Conservation (phyloP, 2,888 invertebrate genomes). For the Eurytoma californica region DNA sequence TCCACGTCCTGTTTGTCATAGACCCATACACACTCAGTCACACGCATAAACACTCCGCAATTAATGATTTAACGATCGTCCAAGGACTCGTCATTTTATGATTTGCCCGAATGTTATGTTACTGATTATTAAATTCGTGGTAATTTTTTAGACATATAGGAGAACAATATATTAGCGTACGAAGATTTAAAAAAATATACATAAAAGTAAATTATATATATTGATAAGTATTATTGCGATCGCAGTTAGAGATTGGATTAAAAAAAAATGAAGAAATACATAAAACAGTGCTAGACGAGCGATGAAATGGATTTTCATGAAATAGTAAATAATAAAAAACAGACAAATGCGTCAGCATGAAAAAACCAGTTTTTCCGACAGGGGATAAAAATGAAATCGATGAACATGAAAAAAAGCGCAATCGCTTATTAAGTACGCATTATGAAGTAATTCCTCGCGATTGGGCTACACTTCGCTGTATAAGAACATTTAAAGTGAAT, state of each 20-base stretch:
- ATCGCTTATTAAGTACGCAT: constrained; percentile 57
- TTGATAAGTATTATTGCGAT: constrained; percentile 71
- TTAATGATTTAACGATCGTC: constrained; percentile 64
- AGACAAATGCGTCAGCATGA: constrained; percentile 22
- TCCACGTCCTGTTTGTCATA: constrained; percentile 56
- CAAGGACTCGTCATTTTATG: constrained; percentile 52
- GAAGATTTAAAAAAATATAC: constrained; percentile 69
- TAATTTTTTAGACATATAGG: constrained; percentile 72
- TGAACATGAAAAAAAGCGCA: constrained; percentile 56
- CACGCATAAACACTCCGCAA: constrained; percentile 55
- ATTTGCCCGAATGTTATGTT: constrained; percentile 66
- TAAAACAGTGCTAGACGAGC: constrained; percentile 65
- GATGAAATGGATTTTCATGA: constrained; percentile 56
- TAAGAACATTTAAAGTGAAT: constrained; percentile 68
- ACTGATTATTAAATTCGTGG: constrained; percentile 69
- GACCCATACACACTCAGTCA: background rate
- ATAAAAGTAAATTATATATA: constrained; percentile 68
- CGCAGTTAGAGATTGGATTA: constrained; percentile 70
- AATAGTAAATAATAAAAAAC: background rate
- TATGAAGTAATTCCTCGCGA: constrained; percentile 64
- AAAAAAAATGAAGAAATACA: constrained; percentile 59
- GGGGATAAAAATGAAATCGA: constrained; percentile 57
- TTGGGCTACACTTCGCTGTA: constrained; percentile 21
- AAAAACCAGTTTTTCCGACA: constrained; percentile 43
- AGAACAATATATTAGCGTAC: constrained; percentile 72